These are phyloP conservation scores for Falco peregrinus DNA, from an alignment of 2,797 vertebrate species.

Conservation along the genomic window DNA sequence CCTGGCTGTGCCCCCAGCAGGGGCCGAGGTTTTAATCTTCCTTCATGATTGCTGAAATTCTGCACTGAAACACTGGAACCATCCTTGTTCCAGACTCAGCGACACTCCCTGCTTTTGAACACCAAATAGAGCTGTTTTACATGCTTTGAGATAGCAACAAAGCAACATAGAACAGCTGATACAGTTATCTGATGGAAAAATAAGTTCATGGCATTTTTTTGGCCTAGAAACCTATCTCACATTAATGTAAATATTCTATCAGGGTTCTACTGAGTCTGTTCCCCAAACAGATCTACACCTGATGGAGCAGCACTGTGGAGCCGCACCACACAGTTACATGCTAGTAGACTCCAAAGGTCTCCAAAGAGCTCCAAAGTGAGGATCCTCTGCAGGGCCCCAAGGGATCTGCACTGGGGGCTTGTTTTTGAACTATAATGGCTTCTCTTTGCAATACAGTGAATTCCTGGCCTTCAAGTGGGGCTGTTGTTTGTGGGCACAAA, in stretches of 20 bases:
- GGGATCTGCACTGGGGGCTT: background rate
- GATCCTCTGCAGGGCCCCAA: background rate
- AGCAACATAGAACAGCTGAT: background rate
- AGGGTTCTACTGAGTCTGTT: background rate
- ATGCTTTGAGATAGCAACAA: background rate
- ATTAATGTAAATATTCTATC: background rate
- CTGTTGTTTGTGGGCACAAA: background rate
- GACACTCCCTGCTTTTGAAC: background rate
- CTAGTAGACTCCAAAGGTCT: background rate
- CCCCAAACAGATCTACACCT: background rate
- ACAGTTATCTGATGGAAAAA: background rate
- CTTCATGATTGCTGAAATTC: background rate
- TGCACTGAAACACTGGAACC: background rate
- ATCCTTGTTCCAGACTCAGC: background rate
- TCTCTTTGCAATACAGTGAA: background rate
- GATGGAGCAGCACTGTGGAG: background rate
- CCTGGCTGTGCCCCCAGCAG: rapidly evolving
- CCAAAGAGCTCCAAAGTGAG: background rate
- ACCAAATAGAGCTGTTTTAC: background rate
- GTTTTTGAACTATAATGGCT: background rate
- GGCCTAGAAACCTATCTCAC: background rate
- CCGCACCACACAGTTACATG: background rate
- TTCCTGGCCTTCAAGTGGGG: background rate
- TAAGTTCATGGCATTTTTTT: background rate
- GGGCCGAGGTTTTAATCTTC: background rate